Percentiles rank a stretch among this genome's conserved stretches.
phyloP scores from a whole-genome alignment of 2,797 vertebrate species.

The Danio kyathit region DNA sequence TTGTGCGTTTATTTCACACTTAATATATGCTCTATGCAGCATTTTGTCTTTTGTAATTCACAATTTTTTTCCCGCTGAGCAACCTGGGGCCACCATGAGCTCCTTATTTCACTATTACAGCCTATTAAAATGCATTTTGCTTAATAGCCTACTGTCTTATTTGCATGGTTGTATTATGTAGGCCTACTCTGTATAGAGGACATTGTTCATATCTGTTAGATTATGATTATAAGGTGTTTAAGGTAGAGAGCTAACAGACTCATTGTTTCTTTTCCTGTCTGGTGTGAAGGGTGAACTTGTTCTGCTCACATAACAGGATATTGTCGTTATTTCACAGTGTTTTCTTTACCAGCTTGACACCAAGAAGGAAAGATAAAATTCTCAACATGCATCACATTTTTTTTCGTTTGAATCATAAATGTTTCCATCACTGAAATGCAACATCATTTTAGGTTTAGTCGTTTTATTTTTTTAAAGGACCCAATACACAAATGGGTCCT shows the following conservation, averaged over 20 bases:
- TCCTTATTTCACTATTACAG: background rate
- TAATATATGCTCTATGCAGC: background rate
- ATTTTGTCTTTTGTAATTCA: background rate
- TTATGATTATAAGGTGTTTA: background rate
- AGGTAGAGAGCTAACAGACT: background rate
- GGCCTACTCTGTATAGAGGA: background rate
- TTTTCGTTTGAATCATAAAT: background rate
- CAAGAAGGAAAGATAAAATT: background rate
- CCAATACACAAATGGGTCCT: background rate
- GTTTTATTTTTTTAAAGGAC: background rate
- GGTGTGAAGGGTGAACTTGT: constrained; percentile 4
- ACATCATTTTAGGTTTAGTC: background rate
- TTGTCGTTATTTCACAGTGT: background rate
- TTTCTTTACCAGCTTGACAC: constrained; percentile 10
- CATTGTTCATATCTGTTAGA: background rate
- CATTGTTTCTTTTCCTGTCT: constrained; percentile 34
- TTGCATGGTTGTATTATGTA: background rate
- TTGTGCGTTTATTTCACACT: background rate
- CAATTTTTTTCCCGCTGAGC: background rate
- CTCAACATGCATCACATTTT: background rate
- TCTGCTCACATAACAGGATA: constrained; percentile 33
- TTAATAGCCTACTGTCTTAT: background rate
- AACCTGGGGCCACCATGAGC: background rate
- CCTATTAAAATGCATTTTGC: background rate
- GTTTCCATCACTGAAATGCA: constrained; percentile 1